Evolutionary conservation across 2,797 vertebrate genomes (phyloP).

Genomic region (Tragopan temminckii): DNA sequence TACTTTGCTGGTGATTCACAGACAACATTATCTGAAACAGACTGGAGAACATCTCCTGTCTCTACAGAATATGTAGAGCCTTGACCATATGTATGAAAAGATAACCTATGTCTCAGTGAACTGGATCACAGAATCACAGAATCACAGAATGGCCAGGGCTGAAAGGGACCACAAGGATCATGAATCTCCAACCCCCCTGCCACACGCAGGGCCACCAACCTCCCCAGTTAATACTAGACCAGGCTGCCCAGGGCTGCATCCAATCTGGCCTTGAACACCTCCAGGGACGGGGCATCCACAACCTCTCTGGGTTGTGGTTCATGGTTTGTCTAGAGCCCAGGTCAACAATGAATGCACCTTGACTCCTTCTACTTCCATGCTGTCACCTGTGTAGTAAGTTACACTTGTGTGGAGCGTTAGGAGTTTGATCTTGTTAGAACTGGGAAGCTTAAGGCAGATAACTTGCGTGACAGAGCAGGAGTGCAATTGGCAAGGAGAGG

Average conservation of each 20-base stretch:
- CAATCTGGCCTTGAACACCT: too few species aligned
- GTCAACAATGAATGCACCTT: neutral
- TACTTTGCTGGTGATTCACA: neutral
- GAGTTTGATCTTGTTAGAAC: neutral
- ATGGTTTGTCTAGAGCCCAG: neutral
- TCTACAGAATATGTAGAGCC: neutral
- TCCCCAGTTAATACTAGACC: too few species aligned
- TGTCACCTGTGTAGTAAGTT: neutral
- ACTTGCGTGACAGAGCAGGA: neutral
- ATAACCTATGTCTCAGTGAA: neutral
- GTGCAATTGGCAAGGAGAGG: neutral
- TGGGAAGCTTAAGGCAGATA: neutral
- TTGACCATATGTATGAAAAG: rapidly evolving
- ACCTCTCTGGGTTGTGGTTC: too few species aligned
- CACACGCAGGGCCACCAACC: too few species aligned
- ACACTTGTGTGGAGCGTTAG: rapidly evolving
- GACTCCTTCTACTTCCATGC: rapidly evolving
- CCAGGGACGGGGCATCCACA: too few species aligned
- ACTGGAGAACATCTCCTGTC: neutral
- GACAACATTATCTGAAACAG: neutral
- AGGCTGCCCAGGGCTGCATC: too few species aligned
- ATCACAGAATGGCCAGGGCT: too few species aligned
- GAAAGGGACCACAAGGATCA: too few species aligned
- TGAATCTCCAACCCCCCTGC: too few species aligned
- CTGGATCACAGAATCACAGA: too few species aligned